Conservation (phyloP, 2,113 vertebrate genomes). For the Pungitius pungitius region DNA sequence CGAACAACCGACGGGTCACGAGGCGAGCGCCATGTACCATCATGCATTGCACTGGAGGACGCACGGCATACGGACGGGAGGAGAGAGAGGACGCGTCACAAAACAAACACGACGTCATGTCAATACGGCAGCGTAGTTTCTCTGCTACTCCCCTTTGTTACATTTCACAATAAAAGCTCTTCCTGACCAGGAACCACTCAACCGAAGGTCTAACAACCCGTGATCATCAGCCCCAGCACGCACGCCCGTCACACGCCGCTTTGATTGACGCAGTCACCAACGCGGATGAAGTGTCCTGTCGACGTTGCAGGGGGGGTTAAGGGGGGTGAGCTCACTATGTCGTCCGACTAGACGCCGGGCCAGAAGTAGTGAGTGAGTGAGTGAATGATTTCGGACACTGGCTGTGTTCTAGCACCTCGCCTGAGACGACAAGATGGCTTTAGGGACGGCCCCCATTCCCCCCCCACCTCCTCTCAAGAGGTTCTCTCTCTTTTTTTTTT, state of each 20-base stretch:
- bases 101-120: neutral
- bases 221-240: neutral
- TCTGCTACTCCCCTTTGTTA: neutral
- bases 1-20: neutral
- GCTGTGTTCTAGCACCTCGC: conserved; percentile 20
- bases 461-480: conserved; percentile 63
- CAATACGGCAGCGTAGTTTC: neutral
- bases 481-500: conserved; percentile 1
- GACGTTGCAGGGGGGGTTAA: too few species aligned
- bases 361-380: neutral
- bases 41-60: neutral
- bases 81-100: neutral
- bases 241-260: too few species aligned
- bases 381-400: neutral
- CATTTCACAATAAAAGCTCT: neutral
- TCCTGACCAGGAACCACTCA: neutral
- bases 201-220: neutral
- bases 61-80: neutral
- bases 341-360: neutral
- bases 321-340: neutral
- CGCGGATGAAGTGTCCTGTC: neutral
- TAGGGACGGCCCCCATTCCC: conserved; percentile 65
- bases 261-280: neutral
- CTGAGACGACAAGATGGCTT: conserved; percentile 29
- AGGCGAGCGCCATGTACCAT: neutral